Evolutionary conservation across 2,113 vertebrate genomes (phyloP).

Genomic region (Sakesphorus luctuosus): DNA sequence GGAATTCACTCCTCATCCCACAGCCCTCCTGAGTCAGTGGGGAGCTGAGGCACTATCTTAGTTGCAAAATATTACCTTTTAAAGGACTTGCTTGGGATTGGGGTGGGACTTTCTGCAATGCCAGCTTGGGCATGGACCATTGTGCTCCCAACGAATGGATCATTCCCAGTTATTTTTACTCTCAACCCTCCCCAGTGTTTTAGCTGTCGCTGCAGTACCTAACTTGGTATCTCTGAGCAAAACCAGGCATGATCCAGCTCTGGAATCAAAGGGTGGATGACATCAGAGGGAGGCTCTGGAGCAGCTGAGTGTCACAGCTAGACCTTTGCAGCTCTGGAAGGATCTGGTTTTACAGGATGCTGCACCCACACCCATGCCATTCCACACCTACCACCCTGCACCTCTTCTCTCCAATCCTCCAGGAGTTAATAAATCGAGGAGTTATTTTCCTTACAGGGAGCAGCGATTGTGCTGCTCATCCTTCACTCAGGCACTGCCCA

Average conservation of each 20-base stretch:
- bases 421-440: fast-evolving
- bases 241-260: neutral
- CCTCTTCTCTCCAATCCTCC: neutral
- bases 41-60: neutral
- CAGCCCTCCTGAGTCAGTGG: neutral
- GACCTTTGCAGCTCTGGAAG: neutral
- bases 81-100: neutral
- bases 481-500: fast-evolving
- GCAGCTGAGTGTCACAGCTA: neutral
- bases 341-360: neutral
- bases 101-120: neutral
- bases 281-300: neutral
- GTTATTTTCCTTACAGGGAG: neutral
- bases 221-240: neutral
- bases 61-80: neutral
- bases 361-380: neutral
- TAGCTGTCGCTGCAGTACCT: neutral
- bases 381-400: neutral
- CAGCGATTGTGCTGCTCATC: neutral
- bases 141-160: neutral
- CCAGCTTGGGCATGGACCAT: neutral
- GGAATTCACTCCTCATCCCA: neutral
- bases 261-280: neutral
- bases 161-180: neutral
- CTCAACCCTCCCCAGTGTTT: neutral